A percentile compares a stretch with the other conserved stretches of the same genome.
Evolutionary conservation across 2,113 vertebrate genomes (phyloP).

Genomic region (Ascaphus truei): DNA sequence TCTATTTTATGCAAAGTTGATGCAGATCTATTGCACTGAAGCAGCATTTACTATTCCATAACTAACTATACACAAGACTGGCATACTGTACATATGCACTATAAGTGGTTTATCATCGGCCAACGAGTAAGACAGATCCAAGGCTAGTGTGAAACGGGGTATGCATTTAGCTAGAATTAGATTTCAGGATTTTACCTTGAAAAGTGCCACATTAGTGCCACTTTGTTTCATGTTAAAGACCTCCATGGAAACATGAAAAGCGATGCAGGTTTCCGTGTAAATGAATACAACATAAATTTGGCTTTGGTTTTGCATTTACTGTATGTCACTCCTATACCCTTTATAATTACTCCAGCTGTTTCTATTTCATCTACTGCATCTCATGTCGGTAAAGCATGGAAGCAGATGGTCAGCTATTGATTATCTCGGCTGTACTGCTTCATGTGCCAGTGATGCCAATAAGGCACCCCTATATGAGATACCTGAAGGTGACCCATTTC

Average conservation of each 20-base stretch:
- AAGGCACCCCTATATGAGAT: neutral
- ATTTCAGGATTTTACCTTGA: neutral
- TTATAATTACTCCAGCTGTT: constrained; percentile 33
- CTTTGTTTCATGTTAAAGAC: neutral
- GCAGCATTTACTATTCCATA: neutral
- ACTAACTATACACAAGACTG: too few relatives aligned
- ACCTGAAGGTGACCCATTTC: constrained; percentile 30
- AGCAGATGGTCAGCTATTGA: constrained; percentile 30
- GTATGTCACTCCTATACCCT: constrained; percentile 10
- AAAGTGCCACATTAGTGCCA: neutral
- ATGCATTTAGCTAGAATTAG: neutral
- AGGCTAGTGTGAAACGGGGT: neutral
- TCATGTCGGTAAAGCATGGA: constrained; percentile 5
- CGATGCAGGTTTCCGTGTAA: neutral
- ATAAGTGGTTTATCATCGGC: neutral
- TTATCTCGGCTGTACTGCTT: constrained; percentile 25
- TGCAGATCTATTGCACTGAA: too few relatives aligned
- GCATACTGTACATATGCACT: neutral
- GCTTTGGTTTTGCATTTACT: neutral
- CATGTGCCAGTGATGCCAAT: neutral
- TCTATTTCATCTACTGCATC: constrained; percentile 12
- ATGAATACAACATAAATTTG: constrained; percentile 2
- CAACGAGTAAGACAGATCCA: neutral
- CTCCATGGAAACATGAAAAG: constrained; percentile 7
- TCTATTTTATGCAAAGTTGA: too few relatives aligned